Percentiles rank a stretch among this genome's conserved stretches.
Evolutionary conservation across 2,113 vertebrate species (phyloP).

Genomic region (Tauraco erythrolophus): DNA sequence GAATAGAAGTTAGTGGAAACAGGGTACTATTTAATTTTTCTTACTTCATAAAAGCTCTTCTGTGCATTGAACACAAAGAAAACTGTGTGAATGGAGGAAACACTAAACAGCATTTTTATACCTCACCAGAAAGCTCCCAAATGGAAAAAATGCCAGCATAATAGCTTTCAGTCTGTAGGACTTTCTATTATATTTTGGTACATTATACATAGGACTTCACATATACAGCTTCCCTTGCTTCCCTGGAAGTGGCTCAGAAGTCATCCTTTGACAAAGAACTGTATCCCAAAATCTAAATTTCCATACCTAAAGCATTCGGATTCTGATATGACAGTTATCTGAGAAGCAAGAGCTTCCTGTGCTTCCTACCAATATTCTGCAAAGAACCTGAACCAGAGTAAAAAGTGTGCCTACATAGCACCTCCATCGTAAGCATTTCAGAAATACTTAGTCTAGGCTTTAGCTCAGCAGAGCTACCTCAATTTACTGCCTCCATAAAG

Average conservation of each 20-base stretch:
- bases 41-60: slow-evolving; percentile 6
- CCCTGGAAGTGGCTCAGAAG: not conserved
- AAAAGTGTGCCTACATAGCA: not conserved
- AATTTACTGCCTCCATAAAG: not conserved
- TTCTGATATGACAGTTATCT: not conserved
- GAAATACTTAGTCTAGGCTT: not conserved
- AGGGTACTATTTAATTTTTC: not conserved
- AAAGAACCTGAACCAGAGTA: not conserved
- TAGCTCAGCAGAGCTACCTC: not conserved
- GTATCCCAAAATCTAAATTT: not conserved
- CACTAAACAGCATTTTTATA: not conserved
- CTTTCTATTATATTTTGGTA: not conserved
- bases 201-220: not conserved
- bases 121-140: not conserved
- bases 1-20: slow-evolving; percentile 15
- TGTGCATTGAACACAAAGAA: not conserved
- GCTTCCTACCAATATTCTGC: not conserved
- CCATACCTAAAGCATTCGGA: not conserved
- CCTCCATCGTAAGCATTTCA: not conserved
- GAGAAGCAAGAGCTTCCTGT: not conserved
- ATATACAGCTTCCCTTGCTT: not conserved
- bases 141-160: not conserved
- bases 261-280: not conserved
- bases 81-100: not conserved
- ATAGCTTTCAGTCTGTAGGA: not conserved